Base-by-base conservation (phyloP, 2,797 vertebrate genomes). In the Pangasius larnaudii region DNA sequence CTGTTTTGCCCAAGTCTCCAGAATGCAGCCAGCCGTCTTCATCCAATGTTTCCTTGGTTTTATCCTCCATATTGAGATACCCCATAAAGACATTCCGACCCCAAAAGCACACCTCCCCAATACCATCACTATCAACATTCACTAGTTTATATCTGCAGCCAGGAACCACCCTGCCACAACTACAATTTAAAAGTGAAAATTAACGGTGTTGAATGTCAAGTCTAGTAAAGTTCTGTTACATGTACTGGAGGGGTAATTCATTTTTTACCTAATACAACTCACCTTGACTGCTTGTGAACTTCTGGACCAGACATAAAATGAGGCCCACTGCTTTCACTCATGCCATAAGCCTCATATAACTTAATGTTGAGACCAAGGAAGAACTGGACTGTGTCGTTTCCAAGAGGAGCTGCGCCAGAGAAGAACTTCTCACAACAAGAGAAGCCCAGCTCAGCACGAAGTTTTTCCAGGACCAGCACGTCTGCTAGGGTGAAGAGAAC, bases 51-150 rank as follows among this genome's bases (percentile, higher is more conserved):
- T 97, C 96, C 72, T 93, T 92, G 1, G 97, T 98, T 94, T 96
- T 97, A 82, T 97, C 96, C 89, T 97, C 96, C 96, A 97, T 96
- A 93, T 98, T 97, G 85, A 98, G 95, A 90, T 97, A 98, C 85
- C 97, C 97, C 97, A 98, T 98, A 93, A 98, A 98, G 92, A 98
- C 85, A 14, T 95, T 97, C 42, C 97, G 96, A 85, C 97, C 97
- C 97, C 97, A 98, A 89, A 98, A 96, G 91, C 97, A 98, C 91
- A 98, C 95, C 93, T 98, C 96, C 5, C 97, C 97, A 0, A 90
- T 93, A 81, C 96, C 97, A 0, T 95, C 94, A 0, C 84, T 3
- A 1, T 97, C 96, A 82, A 95, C 16, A 1, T 97, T 95, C 30
- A 94, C 89, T 82, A 98, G 85, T 92, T 97, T 98, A 80, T 94